Conservation (phyloP, 2,113 vertebrate genomes). For the Guaruba guarouba region DNA sequence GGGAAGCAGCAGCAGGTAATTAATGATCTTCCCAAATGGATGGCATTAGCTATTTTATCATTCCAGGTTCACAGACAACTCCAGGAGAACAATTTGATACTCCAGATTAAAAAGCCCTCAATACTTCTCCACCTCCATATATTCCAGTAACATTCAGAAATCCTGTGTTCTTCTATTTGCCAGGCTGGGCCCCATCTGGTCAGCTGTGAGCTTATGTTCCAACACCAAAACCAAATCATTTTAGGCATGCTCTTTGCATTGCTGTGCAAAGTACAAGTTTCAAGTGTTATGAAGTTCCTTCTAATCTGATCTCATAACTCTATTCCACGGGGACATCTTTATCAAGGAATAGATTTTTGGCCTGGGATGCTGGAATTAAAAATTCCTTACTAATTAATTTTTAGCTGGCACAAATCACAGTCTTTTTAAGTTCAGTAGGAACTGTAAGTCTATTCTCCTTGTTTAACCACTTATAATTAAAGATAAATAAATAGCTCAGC, state of each 20-base stretch:
- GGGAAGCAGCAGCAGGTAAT: background rate
- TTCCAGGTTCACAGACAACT: background rate
- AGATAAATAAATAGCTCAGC: constrained; percentile 53
- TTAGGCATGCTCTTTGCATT: background rate
- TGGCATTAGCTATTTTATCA: background rate
- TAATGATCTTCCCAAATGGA: background rate
- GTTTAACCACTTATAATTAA: constrained; percentile 62
- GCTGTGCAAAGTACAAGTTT: background rate
- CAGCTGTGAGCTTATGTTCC: background rate
- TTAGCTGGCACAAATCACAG: constrained; percentile 64
- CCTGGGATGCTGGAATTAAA: constrained; percentile 67
- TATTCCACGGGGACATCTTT: constrained; percentile 65
- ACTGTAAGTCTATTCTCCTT: constrained; percentile 69
- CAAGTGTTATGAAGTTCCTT: constrained; percentile 3
- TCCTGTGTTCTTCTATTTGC: background rate
- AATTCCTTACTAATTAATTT: constrained; percentile 78
- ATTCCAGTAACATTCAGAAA: background rate
- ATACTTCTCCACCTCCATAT: background rate
- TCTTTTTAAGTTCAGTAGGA: constrained; percentile 67
- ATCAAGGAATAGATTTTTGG: constrained; percentile 69
- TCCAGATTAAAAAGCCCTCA: background rate
- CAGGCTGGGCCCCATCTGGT: background rate
- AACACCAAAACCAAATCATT: background rate
- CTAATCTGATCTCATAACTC: constrained; percentile 67
- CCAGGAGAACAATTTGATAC: background rate